phyloP scores from a whole-genome alignment of 2,888 invertebrate genomes.

The Zhengitettix transpicula region DNA sequence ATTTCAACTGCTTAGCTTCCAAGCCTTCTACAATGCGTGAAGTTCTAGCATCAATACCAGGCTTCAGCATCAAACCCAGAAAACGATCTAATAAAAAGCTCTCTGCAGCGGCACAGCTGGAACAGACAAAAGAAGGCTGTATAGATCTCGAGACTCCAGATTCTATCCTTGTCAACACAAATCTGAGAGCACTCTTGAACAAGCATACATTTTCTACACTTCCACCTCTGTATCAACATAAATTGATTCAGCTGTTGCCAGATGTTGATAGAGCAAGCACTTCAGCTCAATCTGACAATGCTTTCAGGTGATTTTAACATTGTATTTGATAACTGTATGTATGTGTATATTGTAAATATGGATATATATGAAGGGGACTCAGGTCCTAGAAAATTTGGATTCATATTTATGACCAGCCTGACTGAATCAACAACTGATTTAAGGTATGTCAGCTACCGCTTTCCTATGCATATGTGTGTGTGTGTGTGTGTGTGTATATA shows the following conservation, averaged over 20 bases:
- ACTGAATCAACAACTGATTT: too few species aligned
- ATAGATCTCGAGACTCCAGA: conserved; percentile 92
- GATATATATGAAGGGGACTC: too few species aligned
- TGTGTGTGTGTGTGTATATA: too few species aligned
- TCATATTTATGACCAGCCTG: too few species aligned
- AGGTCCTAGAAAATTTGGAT: too few species aligned
- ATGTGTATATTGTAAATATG: too few species aligned
- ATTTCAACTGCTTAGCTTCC: conserved; percentile 10
- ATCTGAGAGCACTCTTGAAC: conserved; percentile 73
- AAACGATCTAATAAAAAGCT: conserved; percentile 68
- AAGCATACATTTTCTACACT: conserved; percentile 81
- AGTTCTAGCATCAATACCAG: conserved; percentile 73
- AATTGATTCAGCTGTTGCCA: conserved; percentile 79
- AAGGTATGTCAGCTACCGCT: too few species aligned
- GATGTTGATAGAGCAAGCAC: conserved; percentile 58
- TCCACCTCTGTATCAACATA: conserved; percentile 80
- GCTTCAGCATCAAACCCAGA: conserved; percentile 59
- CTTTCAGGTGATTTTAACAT: conserved; percentile 20
- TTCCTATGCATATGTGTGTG: too few species aligned
- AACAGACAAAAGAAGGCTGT: conserved; percentile 83
- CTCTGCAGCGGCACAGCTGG: conserved; percentile 81
- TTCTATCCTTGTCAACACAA: conserved; percentile 84
- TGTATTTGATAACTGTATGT: too few species aligned
- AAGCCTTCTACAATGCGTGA: conserved; percentile 65
- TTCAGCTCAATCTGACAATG: conserved; percentile 20